phyloP scores from a whole-genome alignment of 2,888 invertebrate genomes.

The Cylloceria caligata region DNA sequence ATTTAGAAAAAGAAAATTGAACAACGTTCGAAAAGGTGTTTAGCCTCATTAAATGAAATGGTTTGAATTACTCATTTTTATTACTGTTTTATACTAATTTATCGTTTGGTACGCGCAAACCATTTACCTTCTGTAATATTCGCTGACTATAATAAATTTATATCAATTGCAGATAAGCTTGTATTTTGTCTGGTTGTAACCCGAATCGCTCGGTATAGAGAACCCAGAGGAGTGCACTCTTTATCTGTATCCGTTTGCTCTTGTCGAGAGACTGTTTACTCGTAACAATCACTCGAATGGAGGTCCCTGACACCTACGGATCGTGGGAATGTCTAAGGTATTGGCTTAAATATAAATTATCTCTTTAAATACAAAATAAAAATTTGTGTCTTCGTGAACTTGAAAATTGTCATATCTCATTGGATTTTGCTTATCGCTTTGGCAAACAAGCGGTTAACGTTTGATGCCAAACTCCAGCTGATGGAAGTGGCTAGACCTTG shows the following conservation, averaged over 20 bases:
- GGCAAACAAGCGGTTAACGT: constrained; percentile 21
- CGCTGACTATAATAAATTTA: constrained; percentile 57
- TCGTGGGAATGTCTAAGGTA: constrained; percentile 63
- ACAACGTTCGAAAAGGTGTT: neutral
- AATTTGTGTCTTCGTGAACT: no score
- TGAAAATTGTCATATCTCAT: constrained; percentile 15
- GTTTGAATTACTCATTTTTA: constrained; percentile 42
- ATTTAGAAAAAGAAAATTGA: neutral
- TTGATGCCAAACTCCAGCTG: constrained; percentile 54
- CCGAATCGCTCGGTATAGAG: constrained; percentile 49
- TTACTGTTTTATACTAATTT: constrained; percentile 54
- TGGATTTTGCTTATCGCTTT: constrained; percentile 31
- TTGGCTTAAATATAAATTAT: constrained; percentile 33
- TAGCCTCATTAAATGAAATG: constrained; percentile 16
- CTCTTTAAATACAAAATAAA: neutral
- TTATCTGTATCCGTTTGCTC: constrained; percentile 67
- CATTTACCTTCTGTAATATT: constrained; percentile 44
- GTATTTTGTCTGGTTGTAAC: constrained; percentile 67
- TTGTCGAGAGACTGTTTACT: constrained; percentile 62
- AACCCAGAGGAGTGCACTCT: constrained; percentile 50
- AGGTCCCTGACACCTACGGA: constrained; percentile 60
- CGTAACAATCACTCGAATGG: constrained; percentile 56
- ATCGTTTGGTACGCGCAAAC: constrained; percentile 50
- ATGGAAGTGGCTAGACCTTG: constrained; percentile 61
- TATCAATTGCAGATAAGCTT: constrained; percentile 66